Evolutionary conservation across 2,113 vertebrate genomes (phyloP), one percentile per base, ranked within the genome.

Genomic region (Smithornis capensis): DNA sequence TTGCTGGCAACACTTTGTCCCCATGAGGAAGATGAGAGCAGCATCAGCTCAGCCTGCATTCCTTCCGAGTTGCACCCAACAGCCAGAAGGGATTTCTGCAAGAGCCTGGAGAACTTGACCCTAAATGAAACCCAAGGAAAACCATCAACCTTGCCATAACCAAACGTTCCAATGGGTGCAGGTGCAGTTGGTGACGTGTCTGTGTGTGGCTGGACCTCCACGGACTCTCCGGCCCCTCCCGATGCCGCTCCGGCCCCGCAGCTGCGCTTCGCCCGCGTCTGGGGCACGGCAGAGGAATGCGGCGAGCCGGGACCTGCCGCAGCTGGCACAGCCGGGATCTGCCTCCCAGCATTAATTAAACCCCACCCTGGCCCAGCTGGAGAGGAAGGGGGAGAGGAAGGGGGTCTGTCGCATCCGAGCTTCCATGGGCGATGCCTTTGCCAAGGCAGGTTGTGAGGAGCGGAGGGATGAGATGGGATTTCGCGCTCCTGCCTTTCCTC

Each of bases 101-200:
- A 7, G 9, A 22, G 9, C 6, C 77, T 3, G 4, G 19, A 70
- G 50, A 45, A 1, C 37, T 25, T 24, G 6, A 44, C 70, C 75
- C 65, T 16, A 16, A 90, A 35, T 0, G 0, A 77, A 84, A 67
- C 42, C 50, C 38, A 4, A 42, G 31, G 44, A 13, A 83, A 52
- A 42, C 0, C 71, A 3, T 18, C 38, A 0, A 49, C 17, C 42
- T 2, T 2, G 12, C 5, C 29, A 0, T 0, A 13, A 14, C 62
- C 62, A 3, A 31, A 2, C 27, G 0, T 15, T 7, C 9, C 4
- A 4, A 31, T 9, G 1, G 29, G 31, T 7, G 35, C 83, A 31
- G 74, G 29, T 11, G 42, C n/a, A 3, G 18, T 0, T 42, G 68
- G 78, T 4, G 82, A 17, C 0, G 4, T 59, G 70, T 44, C 56